Evolutionary conservation across 2,113 vertebrate genomes (phyloP).

Genomic region (Sialia sialis): DNA sequence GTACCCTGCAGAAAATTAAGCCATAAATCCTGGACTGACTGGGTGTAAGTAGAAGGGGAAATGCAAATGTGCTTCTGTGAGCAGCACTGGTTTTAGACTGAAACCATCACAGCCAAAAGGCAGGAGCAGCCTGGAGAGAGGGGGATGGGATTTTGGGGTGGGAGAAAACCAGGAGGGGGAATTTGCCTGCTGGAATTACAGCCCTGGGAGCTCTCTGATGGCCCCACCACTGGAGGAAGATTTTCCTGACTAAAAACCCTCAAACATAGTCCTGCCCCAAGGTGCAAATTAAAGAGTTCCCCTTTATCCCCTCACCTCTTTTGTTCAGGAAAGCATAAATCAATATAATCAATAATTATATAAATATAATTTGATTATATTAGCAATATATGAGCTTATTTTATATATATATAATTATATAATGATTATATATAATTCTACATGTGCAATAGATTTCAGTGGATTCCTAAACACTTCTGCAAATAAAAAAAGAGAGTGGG

Average conservation of each 20-base stretch:
- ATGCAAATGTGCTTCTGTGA: background rate
- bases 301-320: too few relatives aligned
- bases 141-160: accelerated
- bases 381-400: background rate
- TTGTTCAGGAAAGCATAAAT: background rate
- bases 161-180: background rate
- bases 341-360: accelerated
- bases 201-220: background rate
- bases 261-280: background rate
- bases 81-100: background rate
- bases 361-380: too few relatives aligned
- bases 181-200: background rate
- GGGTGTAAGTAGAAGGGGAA: background rate
- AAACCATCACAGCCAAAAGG: background rate
- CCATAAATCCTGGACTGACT: background rate
- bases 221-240: background rate
- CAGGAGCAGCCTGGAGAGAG: background rate
- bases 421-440: too few relatives aligned
- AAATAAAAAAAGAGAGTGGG: background rate
- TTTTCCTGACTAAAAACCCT: background rate
- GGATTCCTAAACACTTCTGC: background rate
- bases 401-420: too few relatives aligned
- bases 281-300: background rate
- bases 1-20: background rate
- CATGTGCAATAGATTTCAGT: background rate